Base-by-base conservation (phyloP, 2,888 invertebrate genomes). In the Cheilosia variabilis region DNA sequence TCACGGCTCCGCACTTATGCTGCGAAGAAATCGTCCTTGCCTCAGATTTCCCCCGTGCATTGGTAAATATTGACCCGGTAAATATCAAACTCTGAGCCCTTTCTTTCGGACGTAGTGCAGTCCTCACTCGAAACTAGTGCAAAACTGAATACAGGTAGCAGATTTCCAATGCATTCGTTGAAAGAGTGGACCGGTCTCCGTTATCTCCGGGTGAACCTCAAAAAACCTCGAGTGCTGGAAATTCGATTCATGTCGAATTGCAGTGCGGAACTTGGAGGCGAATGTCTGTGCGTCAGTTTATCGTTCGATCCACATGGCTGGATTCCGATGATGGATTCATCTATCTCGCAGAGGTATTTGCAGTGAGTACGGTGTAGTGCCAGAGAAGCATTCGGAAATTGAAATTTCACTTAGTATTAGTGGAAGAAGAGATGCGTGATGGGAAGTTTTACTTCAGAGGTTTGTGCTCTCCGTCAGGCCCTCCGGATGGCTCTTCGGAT, bases 201-300 rank as follows among this genome's bases (percentile, higher is more conserved):
- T 7, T 22, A 15, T 15, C 15, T 24, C 13, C 37, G 1, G 37
- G 37, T 37, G 37, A 13, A 37, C 37, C 13, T 37, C 13, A 13
- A 37, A 37, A 37, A 13, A 19, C 50, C 22, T 9, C 22, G 22
- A 7, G 19, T 13, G 15, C 24, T 15, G 10, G 63, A 50, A 71
- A 53, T 43, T 71, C 65, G 77, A 77, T 82, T 77, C 77, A 82
- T 77, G 34, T 15, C 19, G 65, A 69, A 53, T 58, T 43, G 50
- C 57, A 27, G 24, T 57, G 4, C 13, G 37, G 13, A 37, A 1
- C 37, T 19, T 57, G 57, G 65, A 77, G 53, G 24, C 37, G 22
- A 58, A 60, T 43, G 45, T n/a, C 55, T 47, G n/a, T 79, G 66
- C 45, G 73, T 66, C 52, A 43, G 66, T 65, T 72, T 66, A 66